Conservation (phyloP, 2,113 vertebrate species). For the Lethenteron camtschaticum region DNA sequence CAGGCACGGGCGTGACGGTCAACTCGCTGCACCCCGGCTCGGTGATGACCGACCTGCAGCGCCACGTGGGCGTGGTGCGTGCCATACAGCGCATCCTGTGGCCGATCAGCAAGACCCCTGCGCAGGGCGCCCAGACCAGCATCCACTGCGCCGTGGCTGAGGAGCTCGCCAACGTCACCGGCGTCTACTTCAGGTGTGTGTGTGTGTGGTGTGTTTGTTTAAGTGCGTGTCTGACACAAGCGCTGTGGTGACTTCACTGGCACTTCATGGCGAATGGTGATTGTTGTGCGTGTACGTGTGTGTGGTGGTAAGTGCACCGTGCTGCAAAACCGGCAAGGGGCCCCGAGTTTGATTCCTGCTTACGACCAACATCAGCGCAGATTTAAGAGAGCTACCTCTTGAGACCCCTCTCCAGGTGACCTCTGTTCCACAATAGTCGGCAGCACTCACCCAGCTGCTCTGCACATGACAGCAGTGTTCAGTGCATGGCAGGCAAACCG, state of each 20-base stretch:
- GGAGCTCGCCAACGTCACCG: constrained; percentile 49
- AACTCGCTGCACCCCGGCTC: constrained; percentile 70
- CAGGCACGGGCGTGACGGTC: constrained; percentile 47
- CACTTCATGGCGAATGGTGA: not conserved
- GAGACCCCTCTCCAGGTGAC: too few relatives aligned
- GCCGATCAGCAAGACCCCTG: constrained; percentile 46
- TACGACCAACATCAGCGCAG: not conserved
- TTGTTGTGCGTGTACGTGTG: not conserved
- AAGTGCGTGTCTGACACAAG: not conserved
- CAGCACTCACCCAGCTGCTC: too few relatives aligned
- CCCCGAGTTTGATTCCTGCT: not conserved
- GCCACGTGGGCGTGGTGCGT: constrained; percentile 35
- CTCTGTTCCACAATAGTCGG: too few relatives aligned
- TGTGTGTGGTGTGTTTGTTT: not conserved
- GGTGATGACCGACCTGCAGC: constrained; percentile 40
- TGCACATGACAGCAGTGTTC: too few relatives aligned
- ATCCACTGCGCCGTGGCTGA: constrained; percentile 57
- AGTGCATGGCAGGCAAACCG: too few relatives aligned
- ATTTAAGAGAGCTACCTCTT: too few relatives aligned
- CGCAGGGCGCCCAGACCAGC: constrained; percentile 65
- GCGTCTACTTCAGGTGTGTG: constrained; percentile 68
- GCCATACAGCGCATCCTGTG: constrained; percentile 34
- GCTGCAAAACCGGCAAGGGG: constrained; percentile 10
- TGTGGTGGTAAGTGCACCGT: constrained; percentile 21
- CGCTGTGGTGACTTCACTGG: not conserved